phyloP scores from a whole-genome alignment of 30 jellyfish, hydroid and myxozoan genomes.

The Rhopilema esculentum region DNA sequence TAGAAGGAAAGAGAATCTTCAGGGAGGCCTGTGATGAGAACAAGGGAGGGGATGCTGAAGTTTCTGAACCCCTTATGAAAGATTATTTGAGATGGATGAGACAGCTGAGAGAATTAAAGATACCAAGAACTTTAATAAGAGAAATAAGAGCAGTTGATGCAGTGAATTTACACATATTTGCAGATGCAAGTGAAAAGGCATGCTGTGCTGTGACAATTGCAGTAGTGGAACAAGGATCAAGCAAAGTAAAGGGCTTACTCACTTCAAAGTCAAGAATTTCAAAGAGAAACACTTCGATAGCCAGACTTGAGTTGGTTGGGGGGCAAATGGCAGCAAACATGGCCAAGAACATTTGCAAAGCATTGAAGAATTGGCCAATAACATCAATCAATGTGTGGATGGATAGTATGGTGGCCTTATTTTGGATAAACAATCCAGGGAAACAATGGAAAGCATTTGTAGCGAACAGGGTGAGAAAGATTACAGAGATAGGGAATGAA shows the following conservation, averaged over 20 bases:
- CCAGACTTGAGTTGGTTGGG: conserved; percentile 74
- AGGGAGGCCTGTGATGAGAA: conserved; percentile 48
- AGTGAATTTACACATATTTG: conserved; percentile 64
- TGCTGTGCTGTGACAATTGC: conserved; percentile 58
- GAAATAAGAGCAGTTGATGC: conserved; percentile 23
- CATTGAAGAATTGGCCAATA: conserved; percentile 22
- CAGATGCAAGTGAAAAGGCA: conserved; percentile 73
- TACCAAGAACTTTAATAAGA: conserved; percentile 59
- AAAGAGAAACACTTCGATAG: conserved; percentile 63
- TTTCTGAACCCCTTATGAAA: not conserved
- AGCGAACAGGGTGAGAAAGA: conserved; percentile 32
- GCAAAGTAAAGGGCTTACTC: conserved; percentile 39
- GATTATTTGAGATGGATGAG: conserved; percentile 24
- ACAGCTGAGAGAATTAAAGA: conserved; percentile 51
- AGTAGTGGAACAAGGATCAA: conserved; percentile 49
- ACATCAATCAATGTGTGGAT: conserved; percentile 47
- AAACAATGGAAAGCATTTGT: conserved; percentile 41
- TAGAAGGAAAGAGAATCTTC: conserved; percentile 60
- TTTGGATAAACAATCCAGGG: conserved; percentile 24
- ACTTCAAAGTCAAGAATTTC: conserved; percentile 69
- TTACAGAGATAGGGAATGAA: conserved; percentile 1
- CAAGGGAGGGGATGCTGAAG: conserved; percentile 23
- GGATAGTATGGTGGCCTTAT: conserved; percentile 41
- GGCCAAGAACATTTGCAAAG: conserved; percentile 35
- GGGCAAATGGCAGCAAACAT: conserved; percentile 78